Base-by-base conservation (phyloP, 2,797 vertebrate genomes). In the Anableps anableps region DNA sequence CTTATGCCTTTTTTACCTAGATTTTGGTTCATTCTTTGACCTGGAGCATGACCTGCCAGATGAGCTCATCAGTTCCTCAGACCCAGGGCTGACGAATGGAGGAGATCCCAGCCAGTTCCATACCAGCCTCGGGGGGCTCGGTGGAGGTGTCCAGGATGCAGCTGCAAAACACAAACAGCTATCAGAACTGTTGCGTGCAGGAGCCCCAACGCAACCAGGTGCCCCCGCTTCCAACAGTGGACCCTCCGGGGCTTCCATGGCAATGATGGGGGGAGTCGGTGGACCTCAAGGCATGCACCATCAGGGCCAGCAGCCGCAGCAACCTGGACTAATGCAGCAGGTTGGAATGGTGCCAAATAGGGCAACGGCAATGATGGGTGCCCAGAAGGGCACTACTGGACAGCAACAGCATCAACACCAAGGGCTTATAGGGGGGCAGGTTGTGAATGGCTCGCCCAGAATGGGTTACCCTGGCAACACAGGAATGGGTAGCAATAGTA, bases 101-200 rank as follows among this genome's bases (percentile, higher is more conserved):
- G 95, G 94, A 31, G 98, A 99, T 90, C 94, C 97, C 90, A 95
- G 94, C 92, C 97, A 98, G 86, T 95, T 99, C 89, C 97, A 98
- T 86, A 96, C 96, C 88, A 97, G 95, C 90, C 95, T 98, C 80
- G 95, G 96, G 74, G 87, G 88, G 6, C 95, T 98, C 81, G 95
- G 96, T 73, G 88, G 87, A 13, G 90, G 92, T n/a, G 86, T 91
- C 51, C 98, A 98, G 92, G 98, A 99, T 93, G 97, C 98, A 53
- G 98, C 98, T 62, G 96, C 97, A 78, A 99, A 99, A 96, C 98
- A 99, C 95, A 99, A 99, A 96, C 98, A 99, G 89, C 95, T 99
- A 45, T 99, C 98, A 62, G 98, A 99, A 93, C 96, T 99, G 45
- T 85, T 99, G 68, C 96, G 98, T 0, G 95, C 97, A 75, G 96